Conservation (phyloP, 2,797 vertebrate genomes). For the Galago senegalensis region DNA sequence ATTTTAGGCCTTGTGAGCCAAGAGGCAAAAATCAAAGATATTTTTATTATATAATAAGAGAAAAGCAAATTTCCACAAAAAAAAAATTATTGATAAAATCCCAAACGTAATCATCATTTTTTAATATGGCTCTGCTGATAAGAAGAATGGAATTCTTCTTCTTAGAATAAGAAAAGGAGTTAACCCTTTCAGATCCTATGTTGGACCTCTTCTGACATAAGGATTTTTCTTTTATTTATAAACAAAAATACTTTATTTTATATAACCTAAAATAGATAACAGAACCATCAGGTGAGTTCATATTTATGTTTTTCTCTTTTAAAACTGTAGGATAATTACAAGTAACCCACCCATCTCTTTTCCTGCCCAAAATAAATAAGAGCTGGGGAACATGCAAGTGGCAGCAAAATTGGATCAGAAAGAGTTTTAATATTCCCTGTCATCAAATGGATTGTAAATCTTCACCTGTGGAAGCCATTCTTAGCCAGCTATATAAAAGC, state of each 20-base stretch:
- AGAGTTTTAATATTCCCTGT: neutral
- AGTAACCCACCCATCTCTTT: too few relatives aligned
- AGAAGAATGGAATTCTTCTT: neutral
- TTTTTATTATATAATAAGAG: neutral
- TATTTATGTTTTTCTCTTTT: too few relatives aligned
- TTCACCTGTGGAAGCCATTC: neutral
- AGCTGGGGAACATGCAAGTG: too few relatives aligned
- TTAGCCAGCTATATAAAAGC: neutral
- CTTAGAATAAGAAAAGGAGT: neutral
- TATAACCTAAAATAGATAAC: too few relatives aligned
- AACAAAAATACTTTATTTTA: too few relatives aligned
- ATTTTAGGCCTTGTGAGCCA: neutral
- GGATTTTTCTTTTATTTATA: too few relatives aligned
- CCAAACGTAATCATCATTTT: slow-evolving; percentile 10
- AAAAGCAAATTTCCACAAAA: slow-evolving; percentile 4
- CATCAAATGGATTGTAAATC: neutral
- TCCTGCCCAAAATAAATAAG: too few relatives aligned
- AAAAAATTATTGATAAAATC: slow-evolving; percentile 24
- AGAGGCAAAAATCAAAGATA: slow-evolving; percentile 34
- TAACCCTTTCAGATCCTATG: too few relatives aligned
- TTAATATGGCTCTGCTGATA: neutral
- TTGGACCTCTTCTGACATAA: too few relatives aligned
- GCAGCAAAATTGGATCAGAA: too few relatives aligned
- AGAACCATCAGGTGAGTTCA: too few relatives aligned
- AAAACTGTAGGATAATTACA: too few relatives aligned